Conservation (phyloP, 2,797 vertebrate species). For the Lutjanus argentimaculatus region DNA sequence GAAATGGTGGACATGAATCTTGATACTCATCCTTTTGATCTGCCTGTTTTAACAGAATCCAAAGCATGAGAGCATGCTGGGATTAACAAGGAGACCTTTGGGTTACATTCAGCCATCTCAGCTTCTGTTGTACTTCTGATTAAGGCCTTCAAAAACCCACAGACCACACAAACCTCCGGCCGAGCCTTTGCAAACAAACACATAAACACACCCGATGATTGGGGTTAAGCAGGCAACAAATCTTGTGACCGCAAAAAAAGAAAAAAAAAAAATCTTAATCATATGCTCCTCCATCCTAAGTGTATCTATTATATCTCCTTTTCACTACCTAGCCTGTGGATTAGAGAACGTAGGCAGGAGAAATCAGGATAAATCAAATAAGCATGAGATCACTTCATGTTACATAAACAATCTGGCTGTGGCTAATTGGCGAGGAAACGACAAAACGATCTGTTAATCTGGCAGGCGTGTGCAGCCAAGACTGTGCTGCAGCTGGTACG, state of each 20-base stretch:
- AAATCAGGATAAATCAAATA: conserved; percentile 64
- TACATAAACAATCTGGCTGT: conserved; percentile 75
- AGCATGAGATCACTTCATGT: conserved; percentile 55
- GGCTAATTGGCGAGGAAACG: conserved; percentile 75
- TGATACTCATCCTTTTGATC: conserved; percentile 51
- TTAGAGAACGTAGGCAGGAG: conserved; percentile 33
- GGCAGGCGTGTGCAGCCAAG: conserved; percentile 57
- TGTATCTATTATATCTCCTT: conserved; percentile 19
- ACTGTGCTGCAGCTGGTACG: conserved; percentile 63
- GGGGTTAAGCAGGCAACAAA: conserved; percentile 57
- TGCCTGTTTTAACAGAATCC: conserved; percentile 40
- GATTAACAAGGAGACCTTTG: conserved; percentile 46
- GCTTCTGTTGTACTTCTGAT: conserved; percentile 43
- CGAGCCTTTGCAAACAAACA: conserved; percentile 60
- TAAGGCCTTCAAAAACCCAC: conserved; percentile 53
- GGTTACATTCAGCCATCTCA: conserved; percentile 17
- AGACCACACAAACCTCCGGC: conserved; percentile 59
- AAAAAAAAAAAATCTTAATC: conserved; percentile 28
- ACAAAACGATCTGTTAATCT: conserved; percentile 74
- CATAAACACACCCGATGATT: conserved; percentile 63
- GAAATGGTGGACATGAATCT: conserved; percentile 50
- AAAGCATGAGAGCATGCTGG: conserved; percentile 14
- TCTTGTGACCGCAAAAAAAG: conserved; percentile 39
- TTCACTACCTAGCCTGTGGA: conserved; percentile 14
- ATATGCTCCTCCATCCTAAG: conserved; percentile 5